These are phyloP conservation scores for Parazoanthus atlanticus DNA, from an alignment of 92 coral and sea anemone genomes.

Conservation along the genomic window DNA sequence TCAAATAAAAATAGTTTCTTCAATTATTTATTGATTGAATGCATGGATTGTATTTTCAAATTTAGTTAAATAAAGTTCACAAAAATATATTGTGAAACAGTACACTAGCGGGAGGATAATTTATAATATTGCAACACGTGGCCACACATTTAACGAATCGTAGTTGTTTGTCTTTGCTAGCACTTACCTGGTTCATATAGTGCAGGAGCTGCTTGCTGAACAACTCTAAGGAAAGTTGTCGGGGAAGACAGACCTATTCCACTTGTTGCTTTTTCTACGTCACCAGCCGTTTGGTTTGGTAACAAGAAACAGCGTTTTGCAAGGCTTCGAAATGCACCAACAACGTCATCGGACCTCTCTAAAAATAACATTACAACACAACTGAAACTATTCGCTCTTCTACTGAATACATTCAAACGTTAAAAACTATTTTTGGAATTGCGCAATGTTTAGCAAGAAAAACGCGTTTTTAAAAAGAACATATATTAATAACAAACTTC, in stretches of 20 bases:
- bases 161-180: not conserved
- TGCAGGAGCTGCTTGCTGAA: slow-evolving; percentile 61
- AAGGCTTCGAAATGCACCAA: slow-evolving; percentile 45
- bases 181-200: slow-evolving; percentile 64
- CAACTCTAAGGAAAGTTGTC: slow-evolving; percentile 60
- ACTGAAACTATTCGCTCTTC: not conserved
- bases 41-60: no score
- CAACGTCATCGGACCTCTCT: slow-evolving; percentile 54
- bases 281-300: not conserved
- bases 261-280: not conserved
- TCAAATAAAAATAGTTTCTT: no score
- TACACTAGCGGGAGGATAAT: no score
- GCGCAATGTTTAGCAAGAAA: not conserved
- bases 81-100: no score
- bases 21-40: no score
- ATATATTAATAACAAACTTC: no score
- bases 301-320: slow-evolving; percentile 51
- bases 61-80: no score
- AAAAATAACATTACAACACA: not conserved
- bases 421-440: not conserved
- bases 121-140: no score
- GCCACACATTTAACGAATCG: no score
- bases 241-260: slow-evolving; percentile 67
- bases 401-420: no score
- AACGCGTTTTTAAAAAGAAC: not conserved